These are phyloP conservation scores for Intellagama lesueurii DNA, from an alignment of 2,797 vertebrate genomes.

Conservation along the genomic window DNA sequence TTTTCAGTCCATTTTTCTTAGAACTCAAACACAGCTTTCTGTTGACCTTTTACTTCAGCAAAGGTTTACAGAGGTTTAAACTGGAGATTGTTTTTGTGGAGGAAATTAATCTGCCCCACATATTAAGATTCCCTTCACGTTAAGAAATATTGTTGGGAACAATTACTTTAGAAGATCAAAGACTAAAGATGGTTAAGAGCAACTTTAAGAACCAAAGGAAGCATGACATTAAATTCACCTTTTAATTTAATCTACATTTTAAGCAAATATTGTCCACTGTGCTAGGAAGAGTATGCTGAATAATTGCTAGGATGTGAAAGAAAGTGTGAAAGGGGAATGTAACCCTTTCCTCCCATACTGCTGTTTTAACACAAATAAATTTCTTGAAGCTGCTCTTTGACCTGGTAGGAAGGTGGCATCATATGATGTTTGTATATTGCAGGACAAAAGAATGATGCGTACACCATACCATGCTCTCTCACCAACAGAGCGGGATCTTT, in stretches of 20 bases:
- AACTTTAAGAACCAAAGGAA: neutral
- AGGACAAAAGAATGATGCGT: constrained; percentile 81
- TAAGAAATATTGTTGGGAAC: neutral
- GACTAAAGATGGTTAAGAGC: neutral
- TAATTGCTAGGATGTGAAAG: neutral
- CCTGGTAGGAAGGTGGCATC: neutral
- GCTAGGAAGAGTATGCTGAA: neutral
- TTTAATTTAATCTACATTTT: neutral
- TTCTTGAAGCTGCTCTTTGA: neutral
- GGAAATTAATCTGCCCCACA: neutral
- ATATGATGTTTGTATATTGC: neutral
- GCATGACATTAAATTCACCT: neutral
- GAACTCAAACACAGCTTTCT: neutral
- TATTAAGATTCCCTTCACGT: neutral
- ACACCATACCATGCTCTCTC: constrained; percentile 81
- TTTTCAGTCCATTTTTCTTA: neutral
- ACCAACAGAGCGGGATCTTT: constrained; percentile 74
- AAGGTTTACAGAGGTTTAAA: constrained; percentile 11
- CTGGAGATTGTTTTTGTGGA: neutral
- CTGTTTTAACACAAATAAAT: neutral
- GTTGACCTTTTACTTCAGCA: neutral
- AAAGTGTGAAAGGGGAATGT: neutral
- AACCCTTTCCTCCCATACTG: neutral
- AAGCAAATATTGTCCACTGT: neutral
- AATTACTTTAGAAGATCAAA: neutral